Evolutionary conservation across 2,113 vertebrate species (phyloP).

Genomic region (Fukomys damarensis): DNA sequence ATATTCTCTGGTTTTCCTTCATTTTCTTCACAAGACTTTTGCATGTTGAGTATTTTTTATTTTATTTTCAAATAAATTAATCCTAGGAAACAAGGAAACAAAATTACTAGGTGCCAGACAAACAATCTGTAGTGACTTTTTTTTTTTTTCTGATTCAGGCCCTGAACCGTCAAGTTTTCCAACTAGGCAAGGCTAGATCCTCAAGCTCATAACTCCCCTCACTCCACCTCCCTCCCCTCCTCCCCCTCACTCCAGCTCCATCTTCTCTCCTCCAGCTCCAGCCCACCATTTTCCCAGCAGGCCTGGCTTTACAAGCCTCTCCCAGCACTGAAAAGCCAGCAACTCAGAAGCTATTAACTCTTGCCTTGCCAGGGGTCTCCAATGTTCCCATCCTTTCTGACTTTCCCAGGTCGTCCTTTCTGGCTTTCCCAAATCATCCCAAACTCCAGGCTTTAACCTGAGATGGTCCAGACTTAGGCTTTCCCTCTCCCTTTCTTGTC

Average conservation of each 20-base stretch:
- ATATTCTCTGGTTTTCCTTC: conserved; percentile 69
- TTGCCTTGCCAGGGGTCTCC: conserved; percentile 6
- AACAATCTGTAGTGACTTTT: background rate
- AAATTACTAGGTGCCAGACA: conserved; percentile 45
- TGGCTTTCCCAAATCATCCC: background rate
- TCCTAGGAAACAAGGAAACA: conserved; percentile 70
- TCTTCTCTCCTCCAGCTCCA: conserved; percentile 71
- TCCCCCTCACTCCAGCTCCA: conserved; percentile 57
- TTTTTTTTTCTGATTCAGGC: background rate
- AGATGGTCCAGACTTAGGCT: background rate
- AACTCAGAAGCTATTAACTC: conserved; percentile 69
- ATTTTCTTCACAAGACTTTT: conserved; percentile 75
- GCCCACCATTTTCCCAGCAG: conserved; percentile 81
- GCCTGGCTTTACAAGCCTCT: conserved; percentile 65
- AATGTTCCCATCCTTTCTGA: conserved; percentile 43
- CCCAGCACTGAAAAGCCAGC: conserved; percentile 53
- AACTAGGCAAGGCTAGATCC: conserved; percentile 19
- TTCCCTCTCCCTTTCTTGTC: background rate
- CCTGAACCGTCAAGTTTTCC: conserved; percentile 64
- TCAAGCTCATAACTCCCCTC: background rate
- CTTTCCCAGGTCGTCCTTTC: conserved; percentile 25
- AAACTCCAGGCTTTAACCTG: conserved; percentile 46
- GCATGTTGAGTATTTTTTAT: conserved; percentile 66
- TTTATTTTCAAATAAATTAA: conserved; percentile 63
- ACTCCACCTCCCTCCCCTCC: conserved; percentile 60